Base-by-base conservation (phyloP, 2,888 invertebrate genomes). In the Drosophila aldrichi region DNA sequence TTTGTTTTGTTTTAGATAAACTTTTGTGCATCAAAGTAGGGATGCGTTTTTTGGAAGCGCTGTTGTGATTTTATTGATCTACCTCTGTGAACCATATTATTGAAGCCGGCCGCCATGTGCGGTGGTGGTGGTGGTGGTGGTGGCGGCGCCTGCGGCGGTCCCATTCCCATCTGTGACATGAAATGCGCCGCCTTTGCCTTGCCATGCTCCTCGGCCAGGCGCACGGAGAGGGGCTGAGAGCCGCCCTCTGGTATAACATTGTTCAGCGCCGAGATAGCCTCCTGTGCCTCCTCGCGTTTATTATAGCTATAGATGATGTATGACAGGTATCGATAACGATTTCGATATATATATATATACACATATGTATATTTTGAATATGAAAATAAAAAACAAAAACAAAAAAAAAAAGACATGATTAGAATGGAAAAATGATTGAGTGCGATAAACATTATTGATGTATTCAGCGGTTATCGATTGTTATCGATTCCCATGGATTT, bases 251-350 rank as follows among this genome's bases (percentile, higher is more conserved):
- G 96, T 93, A 97, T 95, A 74, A 96, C 96, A 80, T 97, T 97
- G 92, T 98, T 97, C 79, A 98, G 93, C 74, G 96, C 95, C 52
- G 96, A 95, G 90, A 98, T 98, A 69, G 98, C 98, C 82, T 96
- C 96, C 91, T 97, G 97, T 22, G 98, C 98, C 92, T 98, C 97
- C 91, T 97, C 96, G 63, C 97, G 95, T 90, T 96, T 96, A 87
- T 97, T 97, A 92, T 95, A 98, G 93, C 97, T 97, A 58, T 40
- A n/a, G 16, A 5, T 9, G 57, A n/a, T 36, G 18, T 5, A 20
- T 34, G n/a, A 14, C 20, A 22, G 34, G 16, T 52, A 52, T 34
- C 51, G 51, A 36, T 22, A 36, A 20, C 22, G 44, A 44, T 44
- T 3, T 22, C 44, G 44, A 44, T 20, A 20, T n/a, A 4, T 3